phyloP scores from a whole-genome alignment of 2,113 vertebrate species.

The Plectropomus leopardus region DNA sequence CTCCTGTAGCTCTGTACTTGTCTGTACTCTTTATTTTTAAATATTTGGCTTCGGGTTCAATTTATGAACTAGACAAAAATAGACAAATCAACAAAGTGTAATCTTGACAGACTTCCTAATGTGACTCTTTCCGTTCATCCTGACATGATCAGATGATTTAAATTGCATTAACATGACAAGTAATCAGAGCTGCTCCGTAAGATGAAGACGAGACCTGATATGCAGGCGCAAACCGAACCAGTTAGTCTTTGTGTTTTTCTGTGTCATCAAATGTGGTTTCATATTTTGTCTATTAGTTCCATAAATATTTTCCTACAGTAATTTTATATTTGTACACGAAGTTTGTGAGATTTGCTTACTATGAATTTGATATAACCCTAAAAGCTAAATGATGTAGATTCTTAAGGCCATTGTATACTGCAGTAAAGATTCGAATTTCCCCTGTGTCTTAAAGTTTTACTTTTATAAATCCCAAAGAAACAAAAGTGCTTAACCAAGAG shows the following conservation, averaged over 20 bases:
- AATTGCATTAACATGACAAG: slow-evolving; percentile 16
- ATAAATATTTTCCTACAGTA: slow-evolving; percentile 6
- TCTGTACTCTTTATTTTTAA: not conserved
- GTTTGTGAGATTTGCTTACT: slow-evolving; percentile 17
- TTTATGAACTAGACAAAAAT: not conserved
- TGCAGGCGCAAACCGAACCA: not conserved
- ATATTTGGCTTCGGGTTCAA: not conserved
- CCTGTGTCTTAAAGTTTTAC: slow-evolving; percentile 33
- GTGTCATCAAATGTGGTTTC: slow-evolving; percentile 47
- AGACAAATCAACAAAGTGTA: not conserved
- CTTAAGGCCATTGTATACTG: slow-evolving; percentile 6
- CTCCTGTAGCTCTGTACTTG: not conserved
- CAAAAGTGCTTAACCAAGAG: slow-evolving; percentile 50
- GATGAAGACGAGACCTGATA: not conserved
- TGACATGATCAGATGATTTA: slow-evolving; percentile 23
- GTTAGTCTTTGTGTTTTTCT: not conserved
- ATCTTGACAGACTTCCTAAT: not conserved
- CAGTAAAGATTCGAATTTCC: slow-evolving; percentile 41
- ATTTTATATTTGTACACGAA: slow-evolving; percentile 24
- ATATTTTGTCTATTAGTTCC: slow-evolving; percentile 32
- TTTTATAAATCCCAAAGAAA: slow-evolving; percentile 66
- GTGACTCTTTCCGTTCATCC: not conserved
- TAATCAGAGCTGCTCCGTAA: not conserved
- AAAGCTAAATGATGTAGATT: slow-evolving; percentile 12
- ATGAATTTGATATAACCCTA: slow-evolving; percentile 35